Evolutionary conservation across 1,140 invertebrate genomes (phyloP).

Genomic region (Cotesia chilonis): DNA sequence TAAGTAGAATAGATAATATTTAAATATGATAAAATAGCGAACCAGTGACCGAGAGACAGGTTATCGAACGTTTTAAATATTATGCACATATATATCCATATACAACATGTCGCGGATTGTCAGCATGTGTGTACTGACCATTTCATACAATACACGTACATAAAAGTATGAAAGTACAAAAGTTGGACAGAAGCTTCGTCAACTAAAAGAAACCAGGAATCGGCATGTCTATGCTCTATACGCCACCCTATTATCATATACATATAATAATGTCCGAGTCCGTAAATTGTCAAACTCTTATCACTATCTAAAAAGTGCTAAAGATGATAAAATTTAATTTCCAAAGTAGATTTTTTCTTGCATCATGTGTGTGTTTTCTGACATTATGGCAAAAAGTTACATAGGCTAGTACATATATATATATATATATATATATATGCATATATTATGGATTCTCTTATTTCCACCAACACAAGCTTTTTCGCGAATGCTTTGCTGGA

Average conservation of each 20-base stretch:
- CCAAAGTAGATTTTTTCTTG: too few relatives aligned
- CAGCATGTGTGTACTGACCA: too few relatives aligned
- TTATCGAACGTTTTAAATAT: conserved; percentile 40
- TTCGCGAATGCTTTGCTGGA: conserved; percentile 36
- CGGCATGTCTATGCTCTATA: background rate
- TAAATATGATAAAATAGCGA: conserved; percentile 10
- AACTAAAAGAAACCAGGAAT: background rate
- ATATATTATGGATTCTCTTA: conserved; percentile 2
- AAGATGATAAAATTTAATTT: too few relatives aligned
- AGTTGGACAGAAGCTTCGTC: background rate
- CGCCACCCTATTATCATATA: conserved; percentile 6
- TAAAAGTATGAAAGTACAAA: too few relatives aligned
- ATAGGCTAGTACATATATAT: too few relatives aligned
- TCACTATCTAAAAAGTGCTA: too few relatives aligned
- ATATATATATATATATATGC: too few relatives aligned
- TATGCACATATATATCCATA: background rate
- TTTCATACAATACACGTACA: too few relatives aligned
- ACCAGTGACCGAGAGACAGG: conserved; percentile 40
- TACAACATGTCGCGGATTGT: conserved; percentile 17
- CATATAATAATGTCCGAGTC: background rate
- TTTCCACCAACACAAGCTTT: background rate
- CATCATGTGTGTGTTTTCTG: too few relatives aligned
- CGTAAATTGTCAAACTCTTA: too few relatives aligned
- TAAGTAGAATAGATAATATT: too few relatives aligned
- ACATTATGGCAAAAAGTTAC: too few relatives aligned